Base-by-base conservation (phyloP, 2,797 vertebrate genomes). In the Muscicapa comitata region DNA sequence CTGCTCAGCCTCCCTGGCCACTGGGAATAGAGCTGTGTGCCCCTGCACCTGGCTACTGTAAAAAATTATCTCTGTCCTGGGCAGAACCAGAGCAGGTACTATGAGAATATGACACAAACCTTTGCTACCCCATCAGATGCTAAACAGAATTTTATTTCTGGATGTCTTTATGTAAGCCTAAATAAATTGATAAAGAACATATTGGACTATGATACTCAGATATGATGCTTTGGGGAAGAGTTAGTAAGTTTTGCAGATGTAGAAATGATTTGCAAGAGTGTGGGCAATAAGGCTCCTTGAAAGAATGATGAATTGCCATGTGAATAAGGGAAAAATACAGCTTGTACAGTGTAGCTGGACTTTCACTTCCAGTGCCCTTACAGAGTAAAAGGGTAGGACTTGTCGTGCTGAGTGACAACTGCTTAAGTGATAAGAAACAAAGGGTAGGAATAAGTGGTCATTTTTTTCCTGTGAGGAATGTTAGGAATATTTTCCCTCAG, bases 71-170 rank as follows among this genome's bases (percentile, higher is more conserved):
- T 23, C 15, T 42, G 26, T 23, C 15, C 40, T 61, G 26, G 47
- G 29, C 0, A 0, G 20, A 80, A 11, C 47, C 40, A 31, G 61
- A 53, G 16, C 15, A 74, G 47, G 7, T 23, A 31, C 26, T 59
- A 33, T 45, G 26, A 29, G 20, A 70, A 61, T 54, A 24, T 33
- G 35, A 55, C 59, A 51, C 23, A 70, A 37, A 67, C 42, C 4
- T 51, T 87, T 20, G 9, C 20, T 76, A 21, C 11, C 24, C 7
- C 2, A 2, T 42, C 40, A 62, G 47, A 29, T 53, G 3, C 14
- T 70, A 70, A 53, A 26, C 31, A 40, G 13, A 76, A 37, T 73
- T 91, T 66, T 76, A 20, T 88, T 91, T 74, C 42, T 71, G 28
- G 26, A 14, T 61, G 13, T 51, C 26, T 74, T 80, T 74, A 26